Conservation (phyloP, 2,888 invertebrate genomes). For the Dorcus parallelipipedus region DNA sequence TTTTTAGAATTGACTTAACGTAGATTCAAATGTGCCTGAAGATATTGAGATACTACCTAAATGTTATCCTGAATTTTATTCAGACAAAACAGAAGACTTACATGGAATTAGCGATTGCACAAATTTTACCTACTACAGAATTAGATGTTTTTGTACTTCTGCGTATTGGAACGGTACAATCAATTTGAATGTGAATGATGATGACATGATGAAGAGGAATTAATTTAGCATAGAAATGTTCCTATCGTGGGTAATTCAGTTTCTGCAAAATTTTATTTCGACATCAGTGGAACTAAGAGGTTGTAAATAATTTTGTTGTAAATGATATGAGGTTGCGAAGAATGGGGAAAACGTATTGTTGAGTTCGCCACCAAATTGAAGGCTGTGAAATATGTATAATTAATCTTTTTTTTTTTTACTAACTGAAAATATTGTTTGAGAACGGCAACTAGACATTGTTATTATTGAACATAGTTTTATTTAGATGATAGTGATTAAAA, state of each 20-base stretch:
- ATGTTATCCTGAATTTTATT: conserved; percentile 15
- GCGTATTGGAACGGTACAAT: neutral
- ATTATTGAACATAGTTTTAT: conserved; percentile 43
- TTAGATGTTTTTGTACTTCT: conserved; percentile 2
- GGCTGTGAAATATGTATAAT: conserved; percentile 51
- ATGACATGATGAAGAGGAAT: no score
- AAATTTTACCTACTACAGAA: conserved; percentile 5
- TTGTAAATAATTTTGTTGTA: no score
- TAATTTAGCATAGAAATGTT: no score
- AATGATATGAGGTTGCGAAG: no score
- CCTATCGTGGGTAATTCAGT: no score
- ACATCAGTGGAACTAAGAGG: no score
- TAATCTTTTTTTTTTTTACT: conserved; percentile 42
- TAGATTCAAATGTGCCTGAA: conserved; percentile 16
- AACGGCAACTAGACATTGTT: conserved; percentile 47
- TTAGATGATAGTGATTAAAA: conserved; percentile 32
- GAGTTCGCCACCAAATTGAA: conserved; percentile 45
- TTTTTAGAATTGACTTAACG: conserved; percentile 11
- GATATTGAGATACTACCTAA: conserved; percentile 16
- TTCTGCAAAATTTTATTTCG: no score
- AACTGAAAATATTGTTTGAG: conserved; percentile 35
- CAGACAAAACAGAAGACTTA: neutral
- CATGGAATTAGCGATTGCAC: conserved; percentile 10
- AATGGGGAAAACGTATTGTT: conserved; percentile 3
- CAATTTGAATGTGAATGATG: conserved; percentile 2